Base-by-base conservation (phyloP, 1,140 invertebrate species). In the Formica exsecta region DNA sequence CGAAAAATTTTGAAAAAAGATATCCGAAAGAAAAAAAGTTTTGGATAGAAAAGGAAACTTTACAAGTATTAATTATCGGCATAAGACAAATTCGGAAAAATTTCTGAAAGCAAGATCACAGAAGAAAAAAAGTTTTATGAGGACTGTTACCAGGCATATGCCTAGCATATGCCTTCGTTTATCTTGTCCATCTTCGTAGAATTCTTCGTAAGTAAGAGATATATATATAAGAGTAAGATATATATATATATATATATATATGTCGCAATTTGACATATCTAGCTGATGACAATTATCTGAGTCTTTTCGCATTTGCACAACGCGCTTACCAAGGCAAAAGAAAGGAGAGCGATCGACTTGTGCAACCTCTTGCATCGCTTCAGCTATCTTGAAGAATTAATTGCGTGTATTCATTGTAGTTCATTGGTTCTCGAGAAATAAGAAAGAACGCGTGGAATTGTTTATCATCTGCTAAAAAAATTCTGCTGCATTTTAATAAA, bases 201-300 rank as follows among this genome's bases (percentile, higher is more conserved):
- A 41, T 44, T 7, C 29, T 73, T 73, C 2, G 19, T 61, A 16
- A 57, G 2, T n/a, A 44, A 1, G 22, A 81, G 44, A 73, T 32
- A 32, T 32, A 29, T 29, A 29, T 29, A 29, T 29, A 29, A 29
- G 25, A 29, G 25, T 29, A 29, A 29, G 25, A 29, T 0, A 29
- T 29, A 29, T 29, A 29, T 29, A 29, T 29, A 29, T 29, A 29
- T 29, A 29, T 32, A 4, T 32, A 32, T 32, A 32, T 73, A 83
- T 73, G 79, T 73, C 13, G 70, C 44, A 29, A 81, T 44, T 81
- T 19, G 25, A 73, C 13, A 44, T 41, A 73, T 59, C 7, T 8
- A 59, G 13, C 51, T 81, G 68, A 81, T 32, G 38, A 73, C 38
- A 25, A 22, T 11, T 38, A 80, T 9, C 29, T 38, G 66, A 70